Evolutionary conservation across 92 coral and sea anemone species (phyloP).

Genomic region (Phenganax marumi): DNA sequence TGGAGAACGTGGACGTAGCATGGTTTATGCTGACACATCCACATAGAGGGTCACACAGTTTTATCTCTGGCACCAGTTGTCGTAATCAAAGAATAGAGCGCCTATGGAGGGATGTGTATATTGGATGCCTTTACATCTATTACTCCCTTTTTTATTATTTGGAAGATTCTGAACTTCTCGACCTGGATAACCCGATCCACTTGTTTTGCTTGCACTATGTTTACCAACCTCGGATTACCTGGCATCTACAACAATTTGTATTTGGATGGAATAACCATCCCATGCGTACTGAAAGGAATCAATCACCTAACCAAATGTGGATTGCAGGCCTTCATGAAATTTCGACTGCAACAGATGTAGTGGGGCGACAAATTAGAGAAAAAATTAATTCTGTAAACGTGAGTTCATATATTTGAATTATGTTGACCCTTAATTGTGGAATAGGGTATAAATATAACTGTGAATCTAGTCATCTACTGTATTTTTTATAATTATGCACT

Average conservation of each 20-base stretch:
- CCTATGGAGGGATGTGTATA: conserved; percentile 62
- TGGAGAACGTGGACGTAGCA: too few species aligned
- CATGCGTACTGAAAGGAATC: conserved; percentile 50
- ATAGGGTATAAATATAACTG: too few species aligned
- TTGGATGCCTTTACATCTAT: conserved; percentile 55
- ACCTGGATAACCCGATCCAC: conserved; percentile 49
- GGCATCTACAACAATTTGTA: conserved; percentile 47
- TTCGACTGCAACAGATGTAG: background rate
- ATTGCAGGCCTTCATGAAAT: conserved; percentile 30
- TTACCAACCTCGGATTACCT: conserved; percentile 59
- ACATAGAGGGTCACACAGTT: too few species aligned
- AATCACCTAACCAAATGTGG: conserved; percentile 63
- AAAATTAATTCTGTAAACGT: background rate
- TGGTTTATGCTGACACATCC: too few species aligned
- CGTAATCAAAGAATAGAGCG: conserved; percentile 50
- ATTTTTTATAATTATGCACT: too few species aligned
- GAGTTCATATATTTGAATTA: background rate
- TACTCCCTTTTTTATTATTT: conserved; percentile 57
- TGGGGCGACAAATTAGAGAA: background rate
- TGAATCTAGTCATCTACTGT: too few species aligned
- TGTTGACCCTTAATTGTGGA: too few species aligned
- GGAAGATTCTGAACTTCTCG: conserved; percentile 58
- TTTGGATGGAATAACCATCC: conserved; percentile 56
- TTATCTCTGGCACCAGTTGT: background rate
- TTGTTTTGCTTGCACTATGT: conserved; percentile 65